A percentile compares a stretch with the other conserved stretches of the same genome.
These are phyloP conservation scores for Crepidodera aurea DNA, from an alignment of 2,888 invertebrate species.

Conservation along the genomic window DNA sequence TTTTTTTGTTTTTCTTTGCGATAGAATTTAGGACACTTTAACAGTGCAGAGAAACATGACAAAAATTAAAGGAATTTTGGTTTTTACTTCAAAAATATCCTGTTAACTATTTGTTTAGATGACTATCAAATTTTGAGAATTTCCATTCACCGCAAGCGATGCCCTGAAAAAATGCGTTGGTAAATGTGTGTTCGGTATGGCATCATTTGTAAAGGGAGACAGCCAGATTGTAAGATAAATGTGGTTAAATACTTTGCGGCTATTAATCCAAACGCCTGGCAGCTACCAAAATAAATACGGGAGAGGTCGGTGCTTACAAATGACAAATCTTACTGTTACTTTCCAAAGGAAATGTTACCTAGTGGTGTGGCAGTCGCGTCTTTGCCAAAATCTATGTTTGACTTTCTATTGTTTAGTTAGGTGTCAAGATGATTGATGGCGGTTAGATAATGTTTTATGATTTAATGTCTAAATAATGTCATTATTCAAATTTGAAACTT, in stretches of 20 bases:
- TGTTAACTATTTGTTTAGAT: slow-evolving; percentile 7
- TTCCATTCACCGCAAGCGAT: slow-evolving; percentile 24
- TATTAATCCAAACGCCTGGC: slow-evolving; percentile 57
- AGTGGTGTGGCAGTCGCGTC: not conserved
- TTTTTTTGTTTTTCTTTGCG: too few species aligned
- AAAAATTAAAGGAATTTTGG: too few species aligned
- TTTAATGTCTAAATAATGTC: slow-evolving; percentile 9
- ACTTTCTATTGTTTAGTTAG: slow-evolving; percentile 25
- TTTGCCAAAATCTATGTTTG: slow-evolving; percentile 16
- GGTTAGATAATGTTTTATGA: not conserved
- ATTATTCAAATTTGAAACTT: not conserved
- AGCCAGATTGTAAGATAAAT: slow-evolving; percentile 55
- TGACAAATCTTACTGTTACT: slow-evolving; percentile 38
- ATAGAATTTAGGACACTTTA: too few species aligned
- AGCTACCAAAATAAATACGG: slow-evolving; percentile 56
- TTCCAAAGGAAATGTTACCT: slow-evolving; percentile 24
- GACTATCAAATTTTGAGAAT: slow-evolving; percentile 20
- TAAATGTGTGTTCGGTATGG: slow-evolving; percentile 47
- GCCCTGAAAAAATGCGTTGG: slow-evolving; percentile 44
- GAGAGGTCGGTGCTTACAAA: slow-evolving; percentile 28
- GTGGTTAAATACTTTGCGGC: slow-evolving; percentile 57
- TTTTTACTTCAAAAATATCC: not conserved
- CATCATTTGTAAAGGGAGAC: slow-evolving; percentile 58
- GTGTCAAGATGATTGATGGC: slow-evolving; percentile 24
- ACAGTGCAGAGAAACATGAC: too few species aligned